Evolutionary conservation across 2,888 invertebrate genomes (phyloP), one percentile per base, ranked within the genome.

Genomic region (Platycheirus albimanus): DNA sequence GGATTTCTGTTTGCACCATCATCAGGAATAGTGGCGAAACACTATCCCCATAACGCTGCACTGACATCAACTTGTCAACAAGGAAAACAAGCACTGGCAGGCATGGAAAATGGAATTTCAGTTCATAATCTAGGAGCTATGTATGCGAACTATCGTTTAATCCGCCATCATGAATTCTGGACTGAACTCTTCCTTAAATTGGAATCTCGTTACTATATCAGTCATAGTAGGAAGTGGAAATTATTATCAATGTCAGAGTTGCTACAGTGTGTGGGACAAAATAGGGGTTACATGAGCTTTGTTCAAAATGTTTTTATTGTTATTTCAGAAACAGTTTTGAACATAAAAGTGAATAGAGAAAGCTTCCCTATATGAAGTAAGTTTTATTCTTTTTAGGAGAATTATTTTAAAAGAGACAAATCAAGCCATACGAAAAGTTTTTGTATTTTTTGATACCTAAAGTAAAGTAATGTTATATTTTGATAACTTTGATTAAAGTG

Each of bases 1-100:
- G 81, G 81, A 81, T 81, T 81, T 81, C 54, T 75, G 61, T 71
- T 67, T 67, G 33, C 58, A 58, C 70, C 58, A 49, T 51, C 75
- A 58, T 51, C 75, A 58, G 70, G 33, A 45, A 66, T 45, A 67
- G 56, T 66, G 69, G 71, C 52, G 30, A 49, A 69, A 52, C 54
- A 61, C 75, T 69, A 75, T 72, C 61, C 64, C 30, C 56, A 51
- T 19, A 13, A 11, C 43, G 11, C 33, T 41, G 49, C 54, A 38
- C 61, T 67, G 71, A 77, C 71, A 67, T 77, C 52, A 54, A 66
- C 77, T 81, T 81, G 81, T 81, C 81, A 77, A 67, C 81, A 71
- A 54, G 67, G 36, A 76, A 76, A 72, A 77, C 71, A 47, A 71
- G 15, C 51, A 54, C 19, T 66, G 81, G 51, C 80, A 81, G 76